phyloP scores from a whole-genome alignment of 2,888 invertebrate genomes.

The Stenichneumon culpator region DNA sequence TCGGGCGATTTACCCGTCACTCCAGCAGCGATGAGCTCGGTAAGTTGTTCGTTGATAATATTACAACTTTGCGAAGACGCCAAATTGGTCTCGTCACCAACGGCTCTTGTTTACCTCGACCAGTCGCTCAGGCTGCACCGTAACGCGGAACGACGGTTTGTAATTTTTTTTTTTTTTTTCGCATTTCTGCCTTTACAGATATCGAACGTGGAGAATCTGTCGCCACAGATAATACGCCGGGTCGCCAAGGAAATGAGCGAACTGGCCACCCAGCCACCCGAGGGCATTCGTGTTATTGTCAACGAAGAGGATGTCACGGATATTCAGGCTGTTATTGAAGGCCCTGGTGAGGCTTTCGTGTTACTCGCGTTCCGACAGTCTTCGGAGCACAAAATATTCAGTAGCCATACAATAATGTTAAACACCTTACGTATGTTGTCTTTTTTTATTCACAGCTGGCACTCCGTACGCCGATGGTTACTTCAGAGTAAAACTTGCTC shows the following conservation, averaged over 20 bases:
- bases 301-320: constrained; percentile 98
- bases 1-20: constrained; percentile 8
- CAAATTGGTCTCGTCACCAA: background rate
- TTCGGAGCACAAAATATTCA: background rate
- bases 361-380: background rate
- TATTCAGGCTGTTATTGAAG: constrained; percentile 96
- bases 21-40: constrained; percentile 80
- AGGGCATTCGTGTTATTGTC: constrained; percentile 95
- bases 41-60: constrained; percentile 71
- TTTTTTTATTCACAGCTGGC: constrained; percentile 88
- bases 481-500: constrained; percentile 95
- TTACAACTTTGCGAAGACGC: constrained; percentile 28
- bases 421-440: constrained; percentile 1
- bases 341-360: constrained; percentile 88
- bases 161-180: background rate
- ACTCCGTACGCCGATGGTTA: constrained; percentile 96
- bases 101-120: constrained; percentile 55
- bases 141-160: background rate
- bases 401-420: background rate
- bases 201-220: constrained; percentile 97
- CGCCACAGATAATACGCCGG: constrained; percentile 95
- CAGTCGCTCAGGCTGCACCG: background rate
- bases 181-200: constrained; percentile 86
- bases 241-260: constrained; percentile 96
- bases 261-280: constrained; percentile 93